Conservation (phyloP, 2,113 vertebrate species). For the Rhea pennata region DNA sequence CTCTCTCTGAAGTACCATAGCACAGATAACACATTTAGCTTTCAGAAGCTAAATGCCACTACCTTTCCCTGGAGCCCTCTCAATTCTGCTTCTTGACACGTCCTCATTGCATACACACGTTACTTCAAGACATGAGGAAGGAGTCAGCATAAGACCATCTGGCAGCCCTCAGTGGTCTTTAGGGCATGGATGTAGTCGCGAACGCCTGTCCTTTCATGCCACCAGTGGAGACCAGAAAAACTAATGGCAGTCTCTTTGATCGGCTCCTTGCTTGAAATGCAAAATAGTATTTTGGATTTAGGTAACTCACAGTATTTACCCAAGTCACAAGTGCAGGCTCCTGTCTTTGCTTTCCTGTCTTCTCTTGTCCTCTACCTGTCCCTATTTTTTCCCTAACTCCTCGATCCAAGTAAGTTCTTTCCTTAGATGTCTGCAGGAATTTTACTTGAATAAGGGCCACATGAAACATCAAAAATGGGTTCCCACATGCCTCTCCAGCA, state of each 20-base stretch:
- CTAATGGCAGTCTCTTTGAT: background rate
- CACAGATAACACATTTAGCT: rapidly evolving
- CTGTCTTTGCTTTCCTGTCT: background rate
- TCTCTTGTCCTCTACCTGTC: background rate
- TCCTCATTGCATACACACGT: rapidly evolving
- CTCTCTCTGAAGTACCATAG: background rate
- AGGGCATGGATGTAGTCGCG: constrained; percentile 5
- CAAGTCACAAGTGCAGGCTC: background rate
- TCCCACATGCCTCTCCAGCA: background rate
- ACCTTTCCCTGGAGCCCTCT: background rate
- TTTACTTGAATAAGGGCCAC: background rate
- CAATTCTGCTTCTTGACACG: background rate
- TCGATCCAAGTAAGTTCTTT: background rate
- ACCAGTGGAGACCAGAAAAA: constrained; percentile 36
- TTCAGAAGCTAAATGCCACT: background rate
- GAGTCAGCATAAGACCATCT: background rate
- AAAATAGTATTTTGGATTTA: background rate
- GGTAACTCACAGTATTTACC: background rate
- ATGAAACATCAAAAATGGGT: background rate
- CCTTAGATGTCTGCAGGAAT: background rate
- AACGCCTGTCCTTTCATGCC: constrained; percentile 38
- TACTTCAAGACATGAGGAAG: background rate
- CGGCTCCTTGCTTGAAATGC: background rate
- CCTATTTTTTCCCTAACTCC: background rate
- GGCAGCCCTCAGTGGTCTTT: background rate